Evolutionary conservation across 2,797 vertebrate genomes (phyloP).

Genomic region (Natrix natrix): DNA sequence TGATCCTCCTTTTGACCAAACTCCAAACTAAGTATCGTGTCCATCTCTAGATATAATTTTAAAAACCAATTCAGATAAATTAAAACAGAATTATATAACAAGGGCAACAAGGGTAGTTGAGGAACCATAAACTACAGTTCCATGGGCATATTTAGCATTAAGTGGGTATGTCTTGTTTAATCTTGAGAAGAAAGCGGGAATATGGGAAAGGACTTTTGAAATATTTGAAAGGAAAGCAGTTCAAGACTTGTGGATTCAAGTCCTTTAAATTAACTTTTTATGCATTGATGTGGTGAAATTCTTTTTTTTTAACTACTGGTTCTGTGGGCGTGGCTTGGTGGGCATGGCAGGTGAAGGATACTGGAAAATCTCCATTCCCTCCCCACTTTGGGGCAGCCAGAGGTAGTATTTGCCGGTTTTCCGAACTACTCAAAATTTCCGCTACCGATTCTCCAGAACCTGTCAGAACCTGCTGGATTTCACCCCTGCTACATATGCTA

Average conservation of each 20-base stretch:
- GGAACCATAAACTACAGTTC: not conserved
- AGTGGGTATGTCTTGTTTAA: not conserved
- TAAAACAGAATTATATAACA: not conserved
- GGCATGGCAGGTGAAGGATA: no score
- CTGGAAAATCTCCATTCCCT: no score
- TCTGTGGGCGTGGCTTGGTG: no score
- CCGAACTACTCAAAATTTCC: no score
- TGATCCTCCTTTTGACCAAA: not conserved
- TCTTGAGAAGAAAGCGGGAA: not conserved
- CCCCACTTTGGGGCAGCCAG: no score
- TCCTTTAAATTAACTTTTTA: not conserved
- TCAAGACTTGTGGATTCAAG: not conserved
- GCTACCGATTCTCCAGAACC: no score
- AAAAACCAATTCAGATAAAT: not conserved
- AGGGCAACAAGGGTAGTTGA: not conserved
- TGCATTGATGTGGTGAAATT: not conserved
- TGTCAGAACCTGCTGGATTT: no score
- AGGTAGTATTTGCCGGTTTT: no score
- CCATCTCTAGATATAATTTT: not conserved
- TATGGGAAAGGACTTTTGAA: not conserved
- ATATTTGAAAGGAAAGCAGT: not conserved
- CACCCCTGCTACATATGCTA: not conserved
- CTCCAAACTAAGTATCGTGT: not conserved
- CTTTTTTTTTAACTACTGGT: no score
- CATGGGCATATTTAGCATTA: not conserved